Conservation (phyloP, 2,797 vertebrate species). For the Pitangus sulphuratus region DNA sequence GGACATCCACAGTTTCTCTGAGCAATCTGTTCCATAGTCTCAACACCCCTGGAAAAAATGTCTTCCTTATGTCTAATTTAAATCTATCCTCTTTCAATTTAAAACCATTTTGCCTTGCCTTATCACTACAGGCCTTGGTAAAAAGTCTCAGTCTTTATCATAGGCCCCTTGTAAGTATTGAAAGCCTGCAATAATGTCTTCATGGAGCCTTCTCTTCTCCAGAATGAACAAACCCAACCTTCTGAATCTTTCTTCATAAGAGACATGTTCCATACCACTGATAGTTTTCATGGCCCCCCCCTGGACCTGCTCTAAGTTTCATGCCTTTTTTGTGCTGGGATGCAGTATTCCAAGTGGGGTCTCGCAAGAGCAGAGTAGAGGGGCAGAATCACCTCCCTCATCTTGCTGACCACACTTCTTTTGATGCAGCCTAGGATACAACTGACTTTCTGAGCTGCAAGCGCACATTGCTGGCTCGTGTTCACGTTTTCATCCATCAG, state of each 20-base stretch:
- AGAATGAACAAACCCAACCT: background rate
- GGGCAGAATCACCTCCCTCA: fast-evolving
- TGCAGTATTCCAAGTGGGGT: background rate
- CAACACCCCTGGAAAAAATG: background rate
- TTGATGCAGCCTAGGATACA: background rate
- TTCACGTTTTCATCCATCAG: background rate
- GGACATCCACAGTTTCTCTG: background rate
- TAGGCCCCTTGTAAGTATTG: background rate
- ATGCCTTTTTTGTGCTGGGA: background rate
- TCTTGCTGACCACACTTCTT: background rate
- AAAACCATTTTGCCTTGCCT: background rate
- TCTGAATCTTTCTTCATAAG: background rate
- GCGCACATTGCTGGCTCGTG: background rate
- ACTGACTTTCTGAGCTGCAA: background rate
- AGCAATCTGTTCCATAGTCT: background rate
- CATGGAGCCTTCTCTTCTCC: background rate
- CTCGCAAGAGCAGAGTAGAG: background rate
- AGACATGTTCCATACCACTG: background rate
- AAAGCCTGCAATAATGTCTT: background rate
- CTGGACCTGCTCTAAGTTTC: background rate
- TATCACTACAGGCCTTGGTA: background rate
- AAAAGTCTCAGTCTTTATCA: background rate
- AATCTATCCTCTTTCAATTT: background rate
- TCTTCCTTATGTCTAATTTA: background rate
- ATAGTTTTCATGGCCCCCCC: background rate